Evolutionary conservation across 2,888 invertebrate genomes (phyloP), one percentile per base, ranked within the genome.

Genomic region (Cataglyphis altisquamis): DNA sequence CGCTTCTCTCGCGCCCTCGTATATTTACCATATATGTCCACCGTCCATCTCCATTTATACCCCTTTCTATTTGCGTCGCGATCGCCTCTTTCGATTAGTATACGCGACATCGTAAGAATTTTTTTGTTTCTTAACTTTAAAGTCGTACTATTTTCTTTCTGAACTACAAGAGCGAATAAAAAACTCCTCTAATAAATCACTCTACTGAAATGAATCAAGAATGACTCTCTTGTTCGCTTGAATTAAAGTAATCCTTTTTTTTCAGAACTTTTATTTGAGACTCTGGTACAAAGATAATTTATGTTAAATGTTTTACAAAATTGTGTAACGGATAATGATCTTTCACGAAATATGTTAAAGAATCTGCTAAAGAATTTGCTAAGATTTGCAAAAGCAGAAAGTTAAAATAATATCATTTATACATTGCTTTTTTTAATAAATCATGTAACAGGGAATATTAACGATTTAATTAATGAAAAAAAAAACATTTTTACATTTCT

Each of bases 21-120:
- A 15, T 73, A 15, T 10, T 55, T 41, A n/a, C 10, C 25, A 41
- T 29, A 18, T 18, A 32, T 18, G 48, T 32, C n/a, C 12, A 32
- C 52, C 39, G 57, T 72, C 72, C 36, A 57, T 60, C 72, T 39
- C 25, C 25, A 64, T 45, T 74, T 74, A 64, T 52, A 52, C 21
- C 64, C 36, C 74, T 74, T 48, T 74, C 48, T 48, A 74, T 63
- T 64, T 74, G 45, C 36, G 21, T 74, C 45, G 36, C 48, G 10
- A 74, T 64, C 21, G 21, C 21, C 18, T 63, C 36, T 63, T 63
- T 36, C 45, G 74, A n/a, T 64, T 36, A 64, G 63, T 74, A 48
- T 39, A 25, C 36, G 25, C 21, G 70, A 15, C 36, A 21, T 25
- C 25, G 12, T 60, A 57, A 72, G 18, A 72, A 72, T 60, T 72